A percentile compares a stretch with the other conserved stretches of the same genome.
Conservation (phyloP, 1,140 invertebrate species). For the Drosophila tristis region DNA sequence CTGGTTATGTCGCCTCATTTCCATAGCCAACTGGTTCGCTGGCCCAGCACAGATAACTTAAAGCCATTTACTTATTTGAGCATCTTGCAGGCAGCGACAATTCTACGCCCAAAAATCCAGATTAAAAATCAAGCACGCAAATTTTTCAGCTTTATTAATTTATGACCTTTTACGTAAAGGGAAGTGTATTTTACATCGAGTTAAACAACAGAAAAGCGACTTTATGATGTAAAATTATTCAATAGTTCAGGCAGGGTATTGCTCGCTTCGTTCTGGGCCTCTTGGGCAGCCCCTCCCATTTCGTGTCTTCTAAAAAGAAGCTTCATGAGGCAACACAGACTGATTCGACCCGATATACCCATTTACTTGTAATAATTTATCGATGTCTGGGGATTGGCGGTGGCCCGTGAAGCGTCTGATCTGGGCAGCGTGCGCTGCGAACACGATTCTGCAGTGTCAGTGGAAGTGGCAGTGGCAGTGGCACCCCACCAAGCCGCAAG, state of each 20-base stretch:
- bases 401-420: slow-evolving; percentile 33
- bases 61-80: slow-evolving; percentile 48
- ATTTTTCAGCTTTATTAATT: slow-evolving; percentile 37
- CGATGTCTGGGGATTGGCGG: slow-evolving; percentile 17
- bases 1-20: slow-evolving; percentile 68
- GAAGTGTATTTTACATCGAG: background rate
- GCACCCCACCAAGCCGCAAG: slow-evolving; percentile 10
- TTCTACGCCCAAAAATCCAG: slow-evolving; percentile 53
- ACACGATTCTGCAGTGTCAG: slow-evolving; percentile 17
- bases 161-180: slow-evolving; percentile 15
- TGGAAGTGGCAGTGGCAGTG: slow-evolving; percentile 12
- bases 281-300: background rate
- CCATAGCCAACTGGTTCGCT: slow-evolving; percentile 66
- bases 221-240: too few relatives aligned
- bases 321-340: slow-evolving; percentile 17
- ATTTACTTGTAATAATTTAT: slow-evolving; percentile 32
- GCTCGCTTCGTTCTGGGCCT: background rate
- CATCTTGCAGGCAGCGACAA: slow-evolving; percentile 43
- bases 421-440: slow-evolving; percentile 27
- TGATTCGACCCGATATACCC: slow-evolving; percentile 6
- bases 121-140: slow-evolving; percentile 74
- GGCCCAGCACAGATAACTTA: slow-evolving; percentile 44
- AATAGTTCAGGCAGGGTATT: slow-evolving; percentile 2
- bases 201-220: too few relatives aligned
- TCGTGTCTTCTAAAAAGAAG: slow-evolving; percentile 16